A percentile compares a stretch with the other conserved stretches of the same genome.
phyloP scores from a whole-genome alignment of 2,888 invertebrate genomes.

The Steinernema hermaphroditum region DNA sequence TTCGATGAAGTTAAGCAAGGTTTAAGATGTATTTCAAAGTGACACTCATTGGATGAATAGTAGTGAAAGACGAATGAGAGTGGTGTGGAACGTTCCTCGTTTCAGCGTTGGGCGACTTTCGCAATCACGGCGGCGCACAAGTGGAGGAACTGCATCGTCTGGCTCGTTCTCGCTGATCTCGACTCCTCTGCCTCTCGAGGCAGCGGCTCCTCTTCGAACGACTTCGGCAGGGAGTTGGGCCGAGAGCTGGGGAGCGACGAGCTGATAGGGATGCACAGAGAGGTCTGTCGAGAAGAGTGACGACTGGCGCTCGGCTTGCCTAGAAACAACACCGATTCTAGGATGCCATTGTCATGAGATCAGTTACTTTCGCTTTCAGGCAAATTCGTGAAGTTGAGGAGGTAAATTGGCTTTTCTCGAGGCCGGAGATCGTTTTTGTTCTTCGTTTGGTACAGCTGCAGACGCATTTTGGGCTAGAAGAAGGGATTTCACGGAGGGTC shows the following conservation, averaged over 20 bases:
- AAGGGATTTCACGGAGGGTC: slow-evolving; percentile 31
- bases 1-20: too few species aligned
- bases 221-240: slow-evolving; percentile 61
- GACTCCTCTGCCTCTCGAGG: slow-evolving; percentile 48
- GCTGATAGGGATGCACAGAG: slow-evolving; percentile 63
- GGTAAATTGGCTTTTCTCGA: slow-evolving; percentile 87
- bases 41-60: too few species aligned
- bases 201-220: slow-evolving; percentile 50
- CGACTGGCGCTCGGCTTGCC: slow-evolving; percentile 49
- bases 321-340: slow-evolving; percentile 21
- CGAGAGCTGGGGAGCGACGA: slow-evolving; percentile 58
- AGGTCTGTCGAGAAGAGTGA: slow-evolving; percentile 63
- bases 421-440: too few species aligned
- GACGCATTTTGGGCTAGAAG: slow-evolving; percentile 81
- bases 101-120: too few species aligned
- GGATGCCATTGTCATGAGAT: too few species aligned
- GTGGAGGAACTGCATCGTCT: slow-evolving; percentile 99
- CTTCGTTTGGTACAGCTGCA: slow-evolving; percentile 92
- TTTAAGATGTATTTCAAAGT: too few species aligned
- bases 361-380: slow-evolving; percentile 66
- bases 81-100: too few species aligned
- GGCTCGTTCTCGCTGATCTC: slow-evolving; percentile 67
- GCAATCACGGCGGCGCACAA: slow-evolving; percentile 98
- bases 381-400: slow-evolving; percentile 93
- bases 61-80: too few species aligned